Base-by-base conservation (phyloP, 35 echinoderm and acorn worm genomes). In the Ophiothrix spiculata region DNA sequence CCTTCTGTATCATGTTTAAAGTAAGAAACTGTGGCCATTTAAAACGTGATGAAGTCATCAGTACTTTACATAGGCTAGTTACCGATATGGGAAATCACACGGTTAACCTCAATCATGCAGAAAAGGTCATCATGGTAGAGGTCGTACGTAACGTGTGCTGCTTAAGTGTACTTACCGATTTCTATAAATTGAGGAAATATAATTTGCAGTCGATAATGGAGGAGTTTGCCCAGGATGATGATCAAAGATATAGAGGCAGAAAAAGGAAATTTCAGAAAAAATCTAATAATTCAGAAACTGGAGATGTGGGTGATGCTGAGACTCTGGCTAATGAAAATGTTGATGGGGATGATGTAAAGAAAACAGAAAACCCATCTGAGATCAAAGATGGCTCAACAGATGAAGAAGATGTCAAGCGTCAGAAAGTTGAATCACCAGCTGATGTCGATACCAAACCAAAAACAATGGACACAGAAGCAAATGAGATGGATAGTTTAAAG, bases 81-180 rank as follows among this genome's bases (percentile, higher is more conserved):
- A 90, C 31, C 8, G 75, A 73, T 15, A 86, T 83, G 56, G 32
- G 64, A 19, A 80, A 89, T 12, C 96, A 99, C 73, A 38, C 73
- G 17, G 95, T 90, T 13, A 79, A 94, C 82, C 86, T 99, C 17
- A 79, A 86, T 38, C 32, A 88, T 37, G 86, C 96, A 37, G 92
- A 99, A 1, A 37, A 75, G 31, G 75, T 79, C n/a, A 88, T 99
- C 64, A 32, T 99, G 31, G 89, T 94, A 17, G 96, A 99, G 64
- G 90, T 93, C 38, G 56, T 99, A 25, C 79, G 86, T 40, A 91
- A 91, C 40, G 80, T 94, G 0, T 99, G 96, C 42, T 99, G 96
- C 79, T 41, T 99, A 0, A 94, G 91, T 77, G 83, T 99, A 36
- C 31, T 99, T 19, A 88, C 37, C 39, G 93, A 95, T 60, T 95